These are phyloP conservation scores for Theonella swinhoei DNA, from an alignment of 37 sponge, comb jelly and placozoan species.

Conservation along the genomic window DNA sequence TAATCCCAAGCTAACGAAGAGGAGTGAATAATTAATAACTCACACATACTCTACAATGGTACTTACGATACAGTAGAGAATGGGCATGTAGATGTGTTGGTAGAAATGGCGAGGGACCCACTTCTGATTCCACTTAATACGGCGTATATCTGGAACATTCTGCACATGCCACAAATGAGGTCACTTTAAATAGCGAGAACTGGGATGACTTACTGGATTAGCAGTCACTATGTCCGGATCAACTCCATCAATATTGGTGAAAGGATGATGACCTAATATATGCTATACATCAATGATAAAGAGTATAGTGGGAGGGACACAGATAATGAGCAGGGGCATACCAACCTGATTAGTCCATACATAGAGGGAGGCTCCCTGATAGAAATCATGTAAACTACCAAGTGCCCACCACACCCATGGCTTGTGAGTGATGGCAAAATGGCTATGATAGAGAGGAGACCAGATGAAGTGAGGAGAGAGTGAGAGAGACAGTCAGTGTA, in stretches of 20 bases:
- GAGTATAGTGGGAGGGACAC: not conserved
- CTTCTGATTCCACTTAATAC: constrained; percentile 39
- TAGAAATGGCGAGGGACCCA: constrained; percentile 53
- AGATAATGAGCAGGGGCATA: too few species aligned
- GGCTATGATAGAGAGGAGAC: constrained; percentile 65
- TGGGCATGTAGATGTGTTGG: constrained; percentile 54
- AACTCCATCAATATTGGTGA: constrained; percentile 67
- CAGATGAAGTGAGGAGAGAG: too few species aligned
- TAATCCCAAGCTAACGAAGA: constrained; percentile 25
- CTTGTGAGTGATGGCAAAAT: constrained; percentile 94
- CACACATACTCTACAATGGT: too few species aligned
- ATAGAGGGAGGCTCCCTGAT: constrained; percentile 82
- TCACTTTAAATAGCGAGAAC: not conserved
- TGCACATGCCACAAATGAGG: not conserved
- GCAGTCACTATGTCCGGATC: constrained; percentile 71
- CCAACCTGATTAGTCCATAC: constrained; percentile 86
- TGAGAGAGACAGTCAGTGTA: too few species aligned
- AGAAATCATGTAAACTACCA: constrained; percentile 79
- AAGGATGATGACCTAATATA: constrained; percentile 62
- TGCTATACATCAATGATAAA: constrained; percentile 19
- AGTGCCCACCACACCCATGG: constrained; percentile 95
- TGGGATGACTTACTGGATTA: constrained; percentile 33
- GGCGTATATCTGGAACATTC: constrained; percentile 26
- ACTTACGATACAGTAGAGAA: constrained; percentile 43
- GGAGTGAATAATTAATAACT: too few species aligned